phyloP scores from a whole-genome alignment of 1,140 invertebrate species.

The Trichonephila clavata region DNA sequence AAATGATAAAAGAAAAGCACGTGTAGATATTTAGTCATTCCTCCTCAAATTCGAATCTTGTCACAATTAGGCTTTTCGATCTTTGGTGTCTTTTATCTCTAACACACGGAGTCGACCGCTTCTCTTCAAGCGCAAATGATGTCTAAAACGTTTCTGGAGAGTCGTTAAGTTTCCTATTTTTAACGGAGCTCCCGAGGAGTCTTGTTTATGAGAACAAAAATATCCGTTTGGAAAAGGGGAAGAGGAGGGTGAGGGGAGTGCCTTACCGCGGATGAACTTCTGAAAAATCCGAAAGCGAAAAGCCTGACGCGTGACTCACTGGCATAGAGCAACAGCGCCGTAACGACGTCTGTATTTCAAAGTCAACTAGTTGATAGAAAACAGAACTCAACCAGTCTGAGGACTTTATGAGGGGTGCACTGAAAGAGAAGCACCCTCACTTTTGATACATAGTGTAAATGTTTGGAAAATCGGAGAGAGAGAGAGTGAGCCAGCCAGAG shows the following conservation, averaged over 20 bases:
- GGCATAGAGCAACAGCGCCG: background rate
- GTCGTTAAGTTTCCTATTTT: conserved; percentile 64
- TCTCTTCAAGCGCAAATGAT: conserved; percentile 31
- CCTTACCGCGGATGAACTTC: background rate
- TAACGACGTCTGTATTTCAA: background rate
- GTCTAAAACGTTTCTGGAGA: background rate
- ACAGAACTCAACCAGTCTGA: background rate
- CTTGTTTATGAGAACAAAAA: conserved; percentile 70
- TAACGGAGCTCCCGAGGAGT: conserved; percentile 38
- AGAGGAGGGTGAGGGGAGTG: background rate
- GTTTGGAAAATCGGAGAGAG: background rate
- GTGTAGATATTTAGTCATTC: too few species aligned
- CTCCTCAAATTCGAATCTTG: too few species aligned
- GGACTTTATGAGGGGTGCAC: background rate
- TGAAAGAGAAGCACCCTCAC: background rate
- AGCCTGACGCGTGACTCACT: background rate
- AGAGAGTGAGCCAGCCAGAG: background rate
- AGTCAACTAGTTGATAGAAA: conserved; percentile 17
- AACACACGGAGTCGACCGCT: background rate
- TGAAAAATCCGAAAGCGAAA: conserved; percentile 12
- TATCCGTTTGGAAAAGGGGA: conserved; percentile 40
- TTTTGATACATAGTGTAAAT: background rate
- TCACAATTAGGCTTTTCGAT: too few species aligned
- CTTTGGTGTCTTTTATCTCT: too few species aligned
- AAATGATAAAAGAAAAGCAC: too few species aligned